Percentiles rank a stretch among this genome's conserved stretches.
These are phyloP conservation scores for Acanthurus lineatus DNA, from an alignment of 2,797 vertebrate genomes.

Conservation along the genomic window DNA sequence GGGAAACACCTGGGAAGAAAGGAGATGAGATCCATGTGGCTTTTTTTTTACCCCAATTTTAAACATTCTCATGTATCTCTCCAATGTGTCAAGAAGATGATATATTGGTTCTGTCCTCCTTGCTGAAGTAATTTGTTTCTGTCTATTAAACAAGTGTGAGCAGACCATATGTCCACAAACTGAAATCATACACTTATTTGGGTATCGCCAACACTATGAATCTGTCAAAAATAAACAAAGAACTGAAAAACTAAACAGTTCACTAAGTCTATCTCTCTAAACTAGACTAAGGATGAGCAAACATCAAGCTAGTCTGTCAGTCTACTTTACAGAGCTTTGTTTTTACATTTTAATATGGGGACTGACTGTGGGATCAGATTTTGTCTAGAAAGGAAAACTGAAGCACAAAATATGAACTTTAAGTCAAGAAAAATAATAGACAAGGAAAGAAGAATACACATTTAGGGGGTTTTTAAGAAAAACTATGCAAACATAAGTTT, in stretches of 20 bases:
- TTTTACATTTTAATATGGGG: conserved; percentile 39
- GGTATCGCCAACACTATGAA: conserved; percentile 13
- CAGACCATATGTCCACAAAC: conserved; percentile 24
- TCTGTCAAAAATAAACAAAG: conserved; percentile 15
- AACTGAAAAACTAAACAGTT: conserved; percentile 26
- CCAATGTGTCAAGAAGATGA: conserved; percentile 38
- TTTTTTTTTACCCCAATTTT: conserved; percentile 33
- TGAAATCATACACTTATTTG: conserved; percentile 14
- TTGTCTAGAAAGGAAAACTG: conserved; percentile 14
- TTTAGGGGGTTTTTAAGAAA: conserved; percentile 37
- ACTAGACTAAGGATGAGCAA: conserved; percentile 17
- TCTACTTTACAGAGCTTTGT: conserved; percentile 11
- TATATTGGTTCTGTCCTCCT: conserved; percentile 36
- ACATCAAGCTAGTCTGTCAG: conserved; percentile 34
- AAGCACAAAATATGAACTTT: conserved; percentile 6
- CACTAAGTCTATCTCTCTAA: conserved; percentile 27
- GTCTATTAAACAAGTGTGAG: conserved; percentile 28
- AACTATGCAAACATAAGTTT: conserved; percentile 37
- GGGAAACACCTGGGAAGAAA: conserved; percentile 87
- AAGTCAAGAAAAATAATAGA: conserved; percentile 33
- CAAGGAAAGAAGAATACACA: conserved; percentile 19
- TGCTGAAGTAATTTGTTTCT: conserved; percentile 37
- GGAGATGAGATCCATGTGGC: conserved; percentile 14
- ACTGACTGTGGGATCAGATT: conserved; percentile 31
- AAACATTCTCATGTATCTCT: conserved; percentile 25